phyloP scores from a whole-genome alignment of 2,113 vertebrate species.

The Mobula birostris region DNA sequence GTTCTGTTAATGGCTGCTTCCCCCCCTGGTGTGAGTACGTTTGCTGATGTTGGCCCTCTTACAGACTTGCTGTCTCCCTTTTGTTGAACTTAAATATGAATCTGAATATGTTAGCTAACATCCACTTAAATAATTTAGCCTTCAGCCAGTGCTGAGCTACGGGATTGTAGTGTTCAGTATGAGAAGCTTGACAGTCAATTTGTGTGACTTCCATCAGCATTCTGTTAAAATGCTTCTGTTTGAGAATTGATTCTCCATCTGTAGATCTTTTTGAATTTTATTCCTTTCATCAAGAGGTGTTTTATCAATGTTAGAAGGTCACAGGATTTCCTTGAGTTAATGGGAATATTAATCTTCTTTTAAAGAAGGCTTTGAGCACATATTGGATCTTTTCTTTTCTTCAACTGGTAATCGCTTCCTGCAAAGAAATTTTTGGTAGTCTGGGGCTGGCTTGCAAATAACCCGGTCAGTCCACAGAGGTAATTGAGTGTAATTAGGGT shows the following conservation, averaged over 20 bases:
- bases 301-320: background rate
- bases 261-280: background rate
- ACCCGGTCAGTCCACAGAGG: too few relatives aligned
- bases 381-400: too few relatives aligned
- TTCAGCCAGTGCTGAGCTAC: background rate
- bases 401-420: too few relatives aligned
- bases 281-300: background rate
- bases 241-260: background rate
- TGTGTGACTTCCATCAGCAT: conserved; percentile 2
- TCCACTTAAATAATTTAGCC: background rate
- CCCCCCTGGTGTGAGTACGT: background rate
- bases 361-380: too few relatives aligned
- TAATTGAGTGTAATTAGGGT: too few relatives aligned
- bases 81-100: conserved; percentile 6
- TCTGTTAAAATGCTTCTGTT: background rate
- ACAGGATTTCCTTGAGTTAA: background rate
- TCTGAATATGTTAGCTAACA: background rate
- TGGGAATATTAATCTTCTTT: too few relatives aligned
- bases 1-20: background rate
- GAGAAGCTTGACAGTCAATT: background rate
- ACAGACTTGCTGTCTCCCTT: background rate
- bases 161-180: background rate
- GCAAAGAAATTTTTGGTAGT: too few relatives aligned
- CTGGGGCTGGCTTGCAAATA: too few relatives aligned
- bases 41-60: background rate